A percentile compares a stretch with the other conserved stretches of the same genome.
phyloP scores from a whole-genome alignment of 2,797 vertebrate species.

The Pitangus sulphuratus region DNA sequence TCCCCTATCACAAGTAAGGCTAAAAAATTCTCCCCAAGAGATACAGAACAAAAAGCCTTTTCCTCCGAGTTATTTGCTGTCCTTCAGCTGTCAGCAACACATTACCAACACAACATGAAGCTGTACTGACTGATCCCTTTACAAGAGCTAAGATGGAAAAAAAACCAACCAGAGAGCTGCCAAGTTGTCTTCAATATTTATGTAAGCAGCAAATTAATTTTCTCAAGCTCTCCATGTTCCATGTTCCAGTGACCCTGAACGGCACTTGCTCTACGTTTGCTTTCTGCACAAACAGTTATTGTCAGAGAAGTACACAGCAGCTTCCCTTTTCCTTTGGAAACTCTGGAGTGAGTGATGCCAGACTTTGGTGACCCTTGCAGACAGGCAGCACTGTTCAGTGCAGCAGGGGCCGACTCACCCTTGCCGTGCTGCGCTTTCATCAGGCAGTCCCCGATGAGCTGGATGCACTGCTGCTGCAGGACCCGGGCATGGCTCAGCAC shows the following conservation, averaged over 20 bases:
- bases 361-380: neutral
- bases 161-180: neutral
- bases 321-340: constrained; percentile 63
- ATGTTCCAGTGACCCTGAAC: neutral
- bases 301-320: constrained; percentile 44
- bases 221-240: constrained; percentile 24
- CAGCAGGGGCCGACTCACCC: constrained; percentile 75
- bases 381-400: neutral
- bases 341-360: neutral
- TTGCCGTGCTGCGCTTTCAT: constrained; percentile 92
- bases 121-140: neutral
- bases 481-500: constrained; percentile 70
- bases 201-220: constrained; percentile 19
- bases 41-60: neutral
- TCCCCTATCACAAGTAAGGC: neutral
- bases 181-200: constrained; percentile 37
- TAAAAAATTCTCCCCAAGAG: neutral
- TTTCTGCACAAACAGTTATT: constrained; percentile 44
- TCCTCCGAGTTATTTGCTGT: neutral
- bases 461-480: constrained; percentile 87
- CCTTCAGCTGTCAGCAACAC: neutral
- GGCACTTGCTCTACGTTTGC: neutral
- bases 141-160: constrained; percentile 1
- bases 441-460: constrained; percentile 91
- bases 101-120: neutral